Base-by-base conservation (phyloP, 2,113 vertebrate species). In the Dipodomys merriami region DNA sequence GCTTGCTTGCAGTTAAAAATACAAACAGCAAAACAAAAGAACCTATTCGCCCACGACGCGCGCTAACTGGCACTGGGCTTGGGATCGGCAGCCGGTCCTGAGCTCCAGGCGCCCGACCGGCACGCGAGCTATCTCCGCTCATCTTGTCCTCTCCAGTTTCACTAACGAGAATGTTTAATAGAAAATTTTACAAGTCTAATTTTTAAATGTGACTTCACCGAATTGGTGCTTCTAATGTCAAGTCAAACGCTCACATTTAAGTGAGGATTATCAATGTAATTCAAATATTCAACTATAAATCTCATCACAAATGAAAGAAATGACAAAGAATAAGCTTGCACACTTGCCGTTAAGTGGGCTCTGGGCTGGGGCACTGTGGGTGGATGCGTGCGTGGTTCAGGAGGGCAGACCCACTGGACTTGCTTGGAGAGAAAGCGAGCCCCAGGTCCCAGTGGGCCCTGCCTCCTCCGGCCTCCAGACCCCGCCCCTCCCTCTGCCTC, bases 1-100 rank as follows among this genome's bases (percentile, higher is more conserved):
- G 60, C 94, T 84, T 65, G 82, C 39, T 53, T n/a, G 57, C 8
- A 85, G 29, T 74, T 95, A n/a, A 95, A 90, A 93, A n/a, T 64
- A 76, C 25, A 64, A 62, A 25, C 2, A 90, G 9, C 60, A 4
- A 46, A 91, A n/a, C 13, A 44, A 53, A 65, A 74, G 46, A 91
- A 94, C 30, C 11, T 93, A 0, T 39, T 92, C 35, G 30, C 62
- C 25, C 53, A 9, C 19, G 6, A 1, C 16, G 68, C 60, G 6
- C 18, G 12, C 84, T 73, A 67, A 35, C 29, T 44, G 68, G 20
- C 23, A 60, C 15, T 69, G 94, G 9, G 71, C 2, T n/a, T 88
- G n/a, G 11, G 88, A 91, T 62, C 27, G 68, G 22, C 25, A 94
- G 35, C 83, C 67, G 53, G 78, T 4, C 88, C 88, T 44, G 23